Percentiles rank a stretch among this genome's conserved stretches.
phyloP scores from a whole-genome alignment of 2,888 invertebrate species.

The Microctonus brassicae region DNA sequence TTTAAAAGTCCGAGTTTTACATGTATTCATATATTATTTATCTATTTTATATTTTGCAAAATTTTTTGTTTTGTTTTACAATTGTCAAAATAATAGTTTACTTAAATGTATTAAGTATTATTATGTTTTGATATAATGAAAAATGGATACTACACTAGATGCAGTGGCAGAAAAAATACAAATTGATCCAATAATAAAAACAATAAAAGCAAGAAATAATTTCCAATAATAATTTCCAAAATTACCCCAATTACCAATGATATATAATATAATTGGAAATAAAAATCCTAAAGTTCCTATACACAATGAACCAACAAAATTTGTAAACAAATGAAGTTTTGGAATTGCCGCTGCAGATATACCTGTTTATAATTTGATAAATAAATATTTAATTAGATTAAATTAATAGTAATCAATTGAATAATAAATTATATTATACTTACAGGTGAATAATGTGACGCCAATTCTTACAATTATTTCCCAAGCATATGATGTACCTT shows the following conservation, averaged over 20 bases:
- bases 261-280: slow-evolving; percentile 51
- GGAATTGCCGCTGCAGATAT: slow-evolving; percentile 51
- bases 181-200: slow-evolving; percentile 46
- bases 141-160: slow-evolving; percentile 42
- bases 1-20: background rate
- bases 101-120: background rate
- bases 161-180: slow-evolving; percentile 46
- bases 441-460: slow-evolving; percentile 52
- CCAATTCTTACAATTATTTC: slow-evolving; percentile 49
- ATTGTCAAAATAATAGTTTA: too few relatives aligned
- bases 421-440: slow-evolving; percentile 15
- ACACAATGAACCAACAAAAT: slow-evolving; percentile 51
- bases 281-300: slow-evolving; percentile 52
- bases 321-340: slow-evolving; percentile 51
- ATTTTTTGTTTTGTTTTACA: background rate
- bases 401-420: background rate
- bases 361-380: slow-evolving; percentile 42
- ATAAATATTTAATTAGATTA: slow-evolving; percentile 30
- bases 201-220: slow-evolving; percentile 44
- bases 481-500: slow-evolving; percentile 48
- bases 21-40: background rate
- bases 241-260: slow-evolving; percentile 49
- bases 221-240: slow-evolving; percentile 53
- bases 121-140: slow-evolving; percentile 37
- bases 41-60: too few relatives aligned